Evolutionary conservation across 2,888 invertebrate species (phyloP).

Genomic region (Hartigia nigra): DNA sequence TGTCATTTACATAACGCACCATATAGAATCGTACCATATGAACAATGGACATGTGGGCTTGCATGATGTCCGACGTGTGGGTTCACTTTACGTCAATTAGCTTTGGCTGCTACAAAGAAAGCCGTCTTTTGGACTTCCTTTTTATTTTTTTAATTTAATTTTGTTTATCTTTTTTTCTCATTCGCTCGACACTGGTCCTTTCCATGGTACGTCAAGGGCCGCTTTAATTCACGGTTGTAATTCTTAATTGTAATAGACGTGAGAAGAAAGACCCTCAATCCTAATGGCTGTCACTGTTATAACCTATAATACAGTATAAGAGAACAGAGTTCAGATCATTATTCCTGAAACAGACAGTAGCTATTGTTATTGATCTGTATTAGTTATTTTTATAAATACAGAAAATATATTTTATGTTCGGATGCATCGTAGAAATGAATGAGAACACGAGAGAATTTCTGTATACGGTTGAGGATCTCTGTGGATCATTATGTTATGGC

Average conservation of each 20-base stretch:
- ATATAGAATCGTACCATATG: neutral
- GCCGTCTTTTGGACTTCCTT: neutral
- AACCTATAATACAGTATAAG: neutral
- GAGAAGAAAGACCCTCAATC: neutral
- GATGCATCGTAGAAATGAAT: neutral
- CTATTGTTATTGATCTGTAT: neutral
- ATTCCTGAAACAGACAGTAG: neutral
- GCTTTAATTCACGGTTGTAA: neutral
- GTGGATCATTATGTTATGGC: constrained; percentile 38
- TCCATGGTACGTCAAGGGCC: neutral
- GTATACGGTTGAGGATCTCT: constrained; percentile 30
- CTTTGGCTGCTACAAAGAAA: neutral
- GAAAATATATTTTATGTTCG: neutral
- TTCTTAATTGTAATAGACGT: neutral
- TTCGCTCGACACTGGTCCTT: neutral
- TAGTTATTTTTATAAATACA: neutral
- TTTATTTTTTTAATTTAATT: neutral
- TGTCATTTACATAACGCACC: neutral
- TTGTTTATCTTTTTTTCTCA: neutral
- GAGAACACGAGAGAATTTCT: neutral
- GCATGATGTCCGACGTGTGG: neutral
- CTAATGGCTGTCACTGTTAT: neutral
- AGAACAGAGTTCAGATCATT: neutral
- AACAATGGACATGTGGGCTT: constrained; percentile 12
- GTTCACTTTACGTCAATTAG: constrained; percentile 20